Evolutionary conservation across 35 echinoderm and acorn worm species (phyloP), one percentile per base, ranked within the genome.

Genomic region (Heliocidaris erythrogramma): DNA sequence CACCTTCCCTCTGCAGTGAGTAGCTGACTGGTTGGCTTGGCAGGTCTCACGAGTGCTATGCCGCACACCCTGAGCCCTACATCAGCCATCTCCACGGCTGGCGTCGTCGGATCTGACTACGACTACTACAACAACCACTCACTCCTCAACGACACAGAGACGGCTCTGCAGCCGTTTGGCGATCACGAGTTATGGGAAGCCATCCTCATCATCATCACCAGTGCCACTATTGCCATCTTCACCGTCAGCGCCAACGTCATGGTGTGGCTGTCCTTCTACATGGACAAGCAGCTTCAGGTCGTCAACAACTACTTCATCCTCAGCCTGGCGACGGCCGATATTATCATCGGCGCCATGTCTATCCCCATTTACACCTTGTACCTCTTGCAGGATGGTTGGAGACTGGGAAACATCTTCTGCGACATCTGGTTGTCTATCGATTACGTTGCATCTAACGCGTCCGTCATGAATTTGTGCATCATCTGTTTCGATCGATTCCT

Each of bases 401-500:
- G 94, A 93, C 89, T 99, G 12, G 98, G 98, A 69, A 93, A 96
- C 2, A 60, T 99, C 7, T 89, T 99, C 47, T 99, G 98, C 59
- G 97, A 99, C 48, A 96, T 97, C 18, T 99, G 98, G 98, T 94
- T 99, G 32, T 97, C 94, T 47, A 94, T 99, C 9, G 98, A 99
- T 93, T 99, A 99, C 61, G 95, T 90, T 91, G 98, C 98, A 47
- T 96, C 96, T 86, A 99, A 99, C 90, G 98, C 98, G 13, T 99
- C 98, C 78, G 98, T 99, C 8, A 99, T 99, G 98, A 99, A 99
- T 94, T 95, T 99, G 90, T 97, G 97, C 95, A 96, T 99, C 49
- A 99, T 99, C 56, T 99, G 98, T 94, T 99, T 99, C 88, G 98
- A 99, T 94, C 96, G 98, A 97, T 99, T 97, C 94, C 96, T 99